Evolutionary conservation across 2,797 vertebrate species (phyloP).

Genomic region (Pseudotriccus pelzelni): DNA sequence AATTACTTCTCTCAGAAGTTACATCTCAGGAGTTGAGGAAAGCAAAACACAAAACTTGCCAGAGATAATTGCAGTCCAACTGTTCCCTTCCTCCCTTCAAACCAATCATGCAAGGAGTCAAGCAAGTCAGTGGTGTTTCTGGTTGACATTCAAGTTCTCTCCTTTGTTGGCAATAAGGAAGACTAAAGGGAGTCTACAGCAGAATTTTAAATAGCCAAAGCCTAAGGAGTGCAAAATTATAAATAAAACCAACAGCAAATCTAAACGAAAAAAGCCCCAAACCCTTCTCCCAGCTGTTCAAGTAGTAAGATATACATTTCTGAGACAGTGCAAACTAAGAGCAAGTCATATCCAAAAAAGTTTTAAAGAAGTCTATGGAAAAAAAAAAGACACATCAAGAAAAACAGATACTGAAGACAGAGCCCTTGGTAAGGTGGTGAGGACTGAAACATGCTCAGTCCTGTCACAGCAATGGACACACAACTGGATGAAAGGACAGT

Average conservation of each 20-base stretch:
- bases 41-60: not conserved
- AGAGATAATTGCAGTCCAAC: not conserved
- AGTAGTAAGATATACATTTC: not conserved
- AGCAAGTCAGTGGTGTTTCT: not conserved
- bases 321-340: not conserved
- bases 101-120: not conserved
- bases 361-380: not conserved
- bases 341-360: not conserved
- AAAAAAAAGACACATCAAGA: not conserved
- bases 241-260: not conserved
- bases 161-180: not conserved
- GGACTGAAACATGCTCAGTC: not conserved
- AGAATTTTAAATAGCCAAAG: constrained; percentile 1
- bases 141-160: not conserved
- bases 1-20: constrained; percentile 25
- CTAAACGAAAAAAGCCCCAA: not conserved
- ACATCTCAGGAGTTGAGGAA: not conserved
- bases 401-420: not conserved
- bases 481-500: not conserved
- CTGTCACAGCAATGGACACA: not conserved
- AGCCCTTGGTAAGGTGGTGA: not conserved
- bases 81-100: not conserved
- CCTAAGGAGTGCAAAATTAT: not conserved
- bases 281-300: not conserved
- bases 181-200: not conserved